phyloP scores from a whole-genome alignment of 1,140 invertebrate species.

The Arion vulgaris region DNA sequence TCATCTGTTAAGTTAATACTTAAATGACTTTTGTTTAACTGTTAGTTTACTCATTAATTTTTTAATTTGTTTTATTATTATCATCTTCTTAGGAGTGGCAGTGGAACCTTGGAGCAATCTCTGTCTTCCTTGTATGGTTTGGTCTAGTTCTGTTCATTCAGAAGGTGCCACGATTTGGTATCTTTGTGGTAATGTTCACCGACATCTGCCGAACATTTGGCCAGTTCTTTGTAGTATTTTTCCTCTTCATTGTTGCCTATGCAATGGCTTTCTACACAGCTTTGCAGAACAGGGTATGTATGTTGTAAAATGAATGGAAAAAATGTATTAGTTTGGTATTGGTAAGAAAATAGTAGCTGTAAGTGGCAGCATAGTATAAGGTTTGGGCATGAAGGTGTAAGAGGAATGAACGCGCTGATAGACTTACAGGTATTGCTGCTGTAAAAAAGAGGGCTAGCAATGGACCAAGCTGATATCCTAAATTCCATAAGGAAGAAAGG shows the following conservation, averaged over 20 bases:
- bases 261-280: slow-evolving; percentile 74
- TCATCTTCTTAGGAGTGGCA: slow-evolving; percentile 72
- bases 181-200: slow-evolving; percentile 77
- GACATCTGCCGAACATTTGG: slow-evolving; percentile 75
- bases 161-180: slow-evolving; percentile 75
- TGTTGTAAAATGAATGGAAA: neutral
- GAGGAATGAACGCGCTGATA: too few species aligned
- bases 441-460: too few species aligned
- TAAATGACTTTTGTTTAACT: too few species aligned
- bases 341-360: neutral
- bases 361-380: neutral
- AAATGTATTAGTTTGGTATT: neutral
- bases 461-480: too few species aligned
- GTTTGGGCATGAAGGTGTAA: too few species aligned
- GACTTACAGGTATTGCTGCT: too few species aligned
- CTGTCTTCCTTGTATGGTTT: slow-evolving; percentile 75
- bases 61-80: too few species aligned
- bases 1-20: too few species aligned
- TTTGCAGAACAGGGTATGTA: slow-evolving; percentile 71
- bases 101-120: slow-evolving; percentile 74
- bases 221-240: slow-evolving; percentile 75
- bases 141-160: slow-evolving; percentile 74
- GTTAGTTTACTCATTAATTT: too few species aligned
- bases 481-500: too few species aligned
- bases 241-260: slow-evolving; percentile 76